Evolutionary conservation across 2,888 invertebrate genomes (phyloP), one percentile per base, ranked within the genome.

Genomic region (Drosophila kokeensis): DNA sequence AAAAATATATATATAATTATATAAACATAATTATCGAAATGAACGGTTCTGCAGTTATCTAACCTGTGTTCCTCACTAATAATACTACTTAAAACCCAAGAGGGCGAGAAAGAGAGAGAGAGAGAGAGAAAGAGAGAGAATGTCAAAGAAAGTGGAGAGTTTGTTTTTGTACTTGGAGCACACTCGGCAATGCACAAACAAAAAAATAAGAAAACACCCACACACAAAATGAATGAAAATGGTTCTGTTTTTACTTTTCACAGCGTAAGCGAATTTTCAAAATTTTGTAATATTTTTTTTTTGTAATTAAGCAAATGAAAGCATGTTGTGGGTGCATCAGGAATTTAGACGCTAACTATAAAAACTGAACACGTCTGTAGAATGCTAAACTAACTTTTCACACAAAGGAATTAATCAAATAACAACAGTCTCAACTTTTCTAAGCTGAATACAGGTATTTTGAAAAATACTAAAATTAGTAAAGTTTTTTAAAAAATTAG

Each of bases 221-320:
- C 36, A 54, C 52, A 67, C 48, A 81, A 58, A 81, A 81, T 81
- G 78, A 82, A 81, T 81, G 69, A 54, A 72, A 61, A 82, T 83
- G 91, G 91, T 90, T 87, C 73, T 84, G 87, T 89, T 92, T 92
- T 91, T 92, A 91, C 91, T 82, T 91, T 83, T 85, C 76, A 90
- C 91, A 91, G 89, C 90, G 91, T 91, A 91, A 91, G 91, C 84
- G 76, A 82, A 85, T 79, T 82, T 86, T 81, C 77, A 57, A 89
- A 89, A 87, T 90, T 89, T 80, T 80, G 45, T 65, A 70, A 69
- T 57, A 62, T 62, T 65, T 71, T 52, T 52, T 53, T 65, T 49
- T 54, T 18, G 24, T 69, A 66, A 21, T 66, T 65, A 73, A 70
- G 62, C 24, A 65, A 63, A 38, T 60, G 71, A 53, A 60, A 50